A percentile compares a stretch with the other conserved stretches of the same genome.
These are phyloP conservation scores for Cheilosia urbana DNA, from an alignment of 2,888 invertebrate genomes.

Conservation along the genomic window DNA sequence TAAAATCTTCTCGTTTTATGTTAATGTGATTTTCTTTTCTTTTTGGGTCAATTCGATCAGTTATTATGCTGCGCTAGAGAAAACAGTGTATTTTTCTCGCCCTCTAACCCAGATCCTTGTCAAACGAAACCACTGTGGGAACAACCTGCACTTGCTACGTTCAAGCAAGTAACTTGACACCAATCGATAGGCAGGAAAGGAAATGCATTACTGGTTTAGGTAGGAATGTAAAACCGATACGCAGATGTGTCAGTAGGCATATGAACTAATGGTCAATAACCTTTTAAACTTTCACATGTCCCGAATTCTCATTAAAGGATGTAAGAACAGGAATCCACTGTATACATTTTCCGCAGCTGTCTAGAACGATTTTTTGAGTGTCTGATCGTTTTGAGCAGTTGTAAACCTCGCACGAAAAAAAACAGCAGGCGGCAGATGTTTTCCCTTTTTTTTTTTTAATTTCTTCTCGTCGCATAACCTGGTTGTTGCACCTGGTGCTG, in stretches of 20 bases:
- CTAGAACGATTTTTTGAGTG: constrained; percentile 52
- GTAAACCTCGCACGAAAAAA: constrained; percentile 56
- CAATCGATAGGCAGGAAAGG: constrained; percentile 54
- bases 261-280: constrained; percentile 67
- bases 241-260: constrained; percentile 61
- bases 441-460: constrained; percentile 31
- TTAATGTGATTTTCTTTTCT: constrained; percentile 9
- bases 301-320: constrained; percentile 11
- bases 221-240: constrained; percentile 13
- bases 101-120: constrained; percentile 51
- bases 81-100: constrained; percentile 30
- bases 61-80: neutral
- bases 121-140: constrained; percentile 48
- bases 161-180: constrained; percentile 43
- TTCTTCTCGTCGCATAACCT: constrained; percentile 59
- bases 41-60: constrained; percentile 30
- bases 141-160: constrained; percentile 57
- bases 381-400: constrained; percentile 59
- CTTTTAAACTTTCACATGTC: constrained; percentile 67
- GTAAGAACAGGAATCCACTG: constrained; percentile 6
- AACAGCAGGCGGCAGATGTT: constrained; percentile 70
- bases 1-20: constrained; percentile 13
- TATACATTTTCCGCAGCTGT: constrained; percentile 58
- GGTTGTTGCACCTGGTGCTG: constrained; percentile 74
- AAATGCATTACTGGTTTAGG: constrained; percentile 62